Conservation (phyloP, 2,113 vertebrate genomes). For the Panthera uncia region DNA sequence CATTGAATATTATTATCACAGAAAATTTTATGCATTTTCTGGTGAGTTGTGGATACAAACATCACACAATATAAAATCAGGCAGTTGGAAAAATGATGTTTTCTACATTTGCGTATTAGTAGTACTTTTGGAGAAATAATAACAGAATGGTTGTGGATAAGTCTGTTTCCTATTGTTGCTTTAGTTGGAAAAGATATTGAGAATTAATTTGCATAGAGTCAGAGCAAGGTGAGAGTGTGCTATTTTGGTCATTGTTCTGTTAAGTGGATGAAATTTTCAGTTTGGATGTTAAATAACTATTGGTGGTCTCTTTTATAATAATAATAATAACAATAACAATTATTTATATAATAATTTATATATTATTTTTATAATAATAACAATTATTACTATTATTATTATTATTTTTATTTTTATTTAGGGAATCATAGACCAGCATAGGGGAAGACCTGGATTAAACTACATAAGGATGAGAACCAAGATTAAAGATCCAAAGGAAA, state of each 20-base stretch:
- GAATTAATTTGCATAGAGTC: background rate
- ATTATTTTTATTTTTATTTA: background rate
- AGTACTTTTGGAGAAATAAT: background rate
- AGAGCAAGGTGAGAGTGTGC: background rate
- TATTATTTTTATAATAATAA: background rate
- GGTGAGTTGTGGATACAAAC: background rate
- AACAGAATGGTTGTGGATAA: background rate
- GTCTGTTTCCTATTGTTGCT: background rate
- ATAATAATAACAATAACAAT: background rate
- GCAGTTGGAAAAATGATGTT: background rate
- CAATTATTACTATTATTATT: too few species aligned
- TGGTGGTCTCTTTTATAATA: background rate
- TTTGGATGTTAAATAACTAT: background rate
- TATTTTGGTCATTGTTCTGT: background rate
- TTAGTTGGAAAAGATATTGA: constrained; percentile 1
- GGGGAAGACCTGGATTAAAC: background rate
- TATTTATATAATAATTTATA: too few species aligned
- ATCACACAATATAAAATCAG: constrained; percentile 16
- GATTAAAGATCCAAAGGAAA: background rate
- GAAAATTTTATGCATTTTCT: background rate
- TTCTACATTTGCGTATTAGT: background rate
- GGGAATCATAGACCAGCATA: background rate
- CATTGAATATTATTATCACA: background rate
- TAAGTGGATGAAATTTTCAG: background rate
- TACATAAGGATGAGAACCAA: background rate